Conservation (phyloP, 2,113 vertebrate genomes). For the Menidia beryllina region DNA sequence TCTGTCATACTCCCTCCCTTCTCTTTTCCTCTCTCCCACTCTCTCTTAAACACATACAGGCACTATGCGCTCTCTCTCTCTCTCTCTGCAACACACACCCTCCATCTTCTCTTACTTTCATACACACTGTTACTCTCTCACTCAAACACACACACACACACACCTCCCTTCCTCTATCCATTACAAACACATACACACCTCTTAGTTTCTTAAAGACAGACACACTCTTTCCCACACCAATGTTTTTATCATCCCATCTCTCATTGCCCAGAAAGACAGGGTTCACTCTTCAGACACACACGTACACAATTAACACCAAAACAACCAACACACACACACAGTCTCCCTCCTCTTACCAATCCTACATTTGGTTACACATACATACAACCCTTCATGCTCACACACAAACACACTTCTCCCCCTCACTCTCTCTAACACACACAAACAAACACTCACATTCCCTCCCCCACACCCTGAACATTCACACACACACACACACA, state of each 20-base stretch:
- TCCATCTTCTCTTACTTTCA: constrained; percentile 54
- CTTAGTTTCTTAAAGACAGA: constrained; percentile 72
- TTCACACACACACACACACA: constrained; percentile 72
- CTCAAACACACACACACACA: constrained; percentile 29
- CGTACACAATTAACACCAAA: constrained; percentile 29
- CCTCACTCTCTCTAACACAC: constrained; percentile 43
- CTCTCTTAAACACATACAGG: constrained; percentile 61
- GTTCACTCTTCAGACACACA: constrained; percentile 30
- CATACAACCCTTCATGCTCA: constrained; percentile 29
- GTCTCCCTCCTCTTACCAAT: constrained; percentile 24
- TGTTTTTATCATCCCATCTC: constrained; percentile 30
- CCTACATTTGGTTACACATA: constrained; percentile 42
- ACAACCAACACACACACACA: constrained; percentile 25
- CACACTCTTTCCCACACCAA: constrained; percentile 46
- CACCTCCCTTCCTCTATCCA: constrained; percentile 46
- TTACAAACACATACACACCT: constrained; percentile 67
- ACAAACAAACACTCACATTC: constrained; percentile 61
- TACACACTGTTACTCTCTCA: constrained; percentile 43
- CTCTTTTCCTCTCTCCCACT: constrained; percentile 56
- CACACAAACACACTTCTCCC: constrained; percentile 50
- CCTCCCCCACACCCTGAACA: constrained; percentile 68
- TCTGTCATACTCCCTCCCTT: constrained; percentile 66
- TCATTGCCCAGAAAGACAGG: constrained; percentile 9
- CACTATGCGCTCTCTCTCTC: constrained; percentile 38
- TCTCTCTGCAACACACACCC: constrained; percentile 65